Conservation (phyloP, 2,888 invertebrate species). For the Onchidella celtica region DNA sequence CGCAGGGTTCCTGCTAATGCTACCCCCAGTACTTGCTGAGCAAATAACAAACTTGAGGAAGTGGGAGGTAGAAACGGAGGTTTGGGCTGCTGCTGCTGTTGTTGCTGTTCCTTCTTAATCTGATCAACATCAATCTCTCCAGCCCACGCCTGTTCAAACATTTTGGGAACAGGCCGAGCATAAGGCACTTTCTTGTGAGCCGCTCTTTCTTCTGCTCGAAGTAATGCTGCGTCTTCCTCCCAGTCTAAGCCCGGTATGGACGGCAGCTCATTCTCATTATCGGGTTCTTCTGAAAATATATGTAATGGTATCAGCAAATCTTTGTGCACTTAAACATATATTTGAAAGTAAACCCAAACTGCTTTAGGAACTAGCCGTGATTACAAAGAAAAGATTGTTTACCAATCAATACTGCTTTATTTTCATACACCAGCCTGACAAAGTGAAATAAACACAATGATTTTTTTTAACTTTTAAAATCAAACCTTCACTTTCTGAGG, state of each 20-base stretch:
- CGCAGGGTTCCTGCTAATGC: constrained; percentile 44
- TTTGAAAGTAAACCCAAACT: too few species aligned
- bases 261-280: constrained; percentile 62
- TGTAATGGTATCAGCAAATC: too few species aligned
- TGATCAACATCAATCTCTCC: constrained; percentile 67
- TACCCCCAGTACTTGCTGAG: constrained; percentile 40
- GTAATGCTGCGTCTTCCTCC: constrained; percentile 65
- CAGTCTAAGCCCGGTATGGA: constrained; percentile 76
- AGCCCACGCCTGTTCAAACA: constrained; percentile 99
- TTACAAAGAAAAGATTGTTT: too few species aligned
- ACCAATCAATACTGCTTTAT: too few species aligned
- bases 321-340: too few species aligned
- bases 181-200: constrained; percentile 87
- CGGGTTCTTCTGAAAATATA: constrained; percentile 50
- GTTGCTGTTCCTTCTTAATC: constrained; percentile 51
- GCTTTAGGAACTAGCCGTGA: too few species aligned
- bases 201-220: constrained; percentile 56
- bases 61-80: constrained; percentile 26
- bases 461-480: too few species aligned
- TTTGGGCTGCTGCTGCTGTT: constrained; percentile 44
- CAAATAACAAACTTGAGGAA: constrained; percentile 39
- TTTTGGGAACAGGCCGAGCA: constrained; percentile 96
- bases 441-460: too few species aligned
- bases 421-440: too few species aligned
- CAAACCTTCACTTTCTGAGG: too few species aligned